phyloP scores from a whole-genome alignment of 2,113 vertebrate species.

The Indri indri region DNA sequence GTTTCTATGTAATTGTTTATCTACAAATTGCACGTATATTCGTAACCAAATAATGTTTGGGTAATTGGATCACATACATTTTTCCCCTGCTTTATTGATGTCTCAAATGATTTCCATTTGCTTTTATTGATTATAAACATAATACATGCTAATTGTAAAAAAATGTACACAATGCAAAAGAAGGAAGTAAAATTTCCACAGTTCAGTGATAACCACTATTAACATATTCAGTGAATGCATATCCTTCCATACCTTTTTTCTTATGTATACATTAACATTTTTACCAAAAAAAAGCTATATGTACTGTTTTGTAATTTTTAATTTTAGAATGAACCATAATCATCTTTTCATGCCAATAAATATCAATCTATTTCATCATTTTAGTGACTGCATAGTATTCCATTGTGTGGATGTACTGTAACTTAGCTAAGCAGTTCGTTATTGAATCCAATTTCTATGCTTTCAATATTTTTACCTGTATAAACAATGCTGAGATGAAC shows the following conservation, averaged over 20 bases:
- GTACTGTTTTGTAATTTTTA: background rate
- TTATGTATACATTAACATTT: background rate
- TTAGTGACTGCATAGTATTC: constrained; percentile 47
- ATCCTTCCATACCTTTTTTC: background rate
- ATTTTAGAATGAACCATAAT: background rate
- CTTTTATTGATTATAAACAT: constrained; percentile 29
- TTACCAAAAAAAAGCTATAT: background rate
- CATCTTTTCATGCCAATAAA: constrained; percentile 48
- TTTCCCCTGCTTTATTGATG: background rate
- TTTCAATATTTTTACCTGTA: background rate
- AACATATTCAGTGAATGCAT: background rate
- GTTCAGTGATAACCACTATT: background rate
- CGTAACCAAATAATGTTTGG: background rate
- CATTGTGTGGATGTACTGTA: background rate
- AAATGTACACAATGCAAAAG: background rate
- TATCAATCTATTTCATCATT: background rate
- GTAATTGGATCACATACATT: background rate
- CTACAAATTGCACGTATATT: background rate
- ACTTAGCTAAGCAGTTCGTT: background rate
- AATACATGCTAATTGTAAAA: background rate
- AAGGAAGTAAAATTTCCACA: constrained; percentile 20
- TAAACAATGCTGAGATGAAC: background rate
- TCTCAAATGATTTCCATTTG: background rate
- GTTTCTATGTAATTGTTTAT: constrained; percentile 21
- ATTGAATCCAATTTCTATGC: background rate